Percentiles rank a stretch among this genome's conserved stretches.
Evolutionary conservation across 2,888 invertebrate species (phyloP).

Genomic region (Mesoligia furuncula): DNA sequence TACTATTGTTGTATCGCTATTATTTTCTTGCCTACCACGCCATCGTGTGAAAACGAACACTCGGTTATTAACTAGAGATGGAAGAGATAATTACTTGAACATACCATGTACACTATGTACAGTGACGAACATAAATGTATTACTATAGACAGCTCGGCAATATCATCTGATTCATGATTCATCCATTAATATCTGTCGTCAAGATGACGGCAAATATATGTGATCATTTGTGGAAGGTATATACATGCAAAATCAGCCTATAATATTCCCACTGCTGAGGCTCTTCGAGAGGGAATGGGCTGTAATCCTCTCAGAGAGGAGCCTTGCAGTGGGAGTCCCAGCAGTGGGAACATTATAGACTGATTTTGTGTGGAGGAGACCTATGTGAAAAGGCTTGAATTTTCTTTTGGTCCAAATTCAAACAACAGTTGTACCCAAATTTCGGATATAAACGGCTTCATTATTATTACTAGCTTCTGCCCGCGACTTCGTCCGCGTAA

Average conservation of each 20-base stretch:
- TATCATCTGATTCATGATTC: not conserved
- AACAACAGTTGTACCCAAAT: not conserved
- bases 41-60: slow-evolving; percentile 28
- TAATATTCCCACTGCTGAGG: not conserved
- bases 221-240: not conserved
- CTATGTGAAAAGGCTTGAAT: too few relatives aligned
- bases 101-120: not conserved
- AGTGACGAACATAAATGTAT: not conserved
- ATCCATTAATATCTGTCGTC: not conserved
- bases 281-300: not conserved
- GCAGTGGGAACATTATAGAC: too few relatives aligned
- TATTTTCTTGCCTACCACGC: not conserved
- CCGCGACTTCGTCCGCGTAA: too few relatives aligned
- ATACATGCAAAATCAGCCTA: not conserved
- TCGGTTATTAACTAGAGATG: not conserved
- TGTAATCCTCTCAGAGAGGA: not conserved
- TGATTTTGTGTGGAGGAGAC: too few relatives aligned
- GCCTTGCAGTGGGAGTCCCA: too few relatives aligned
- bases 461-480: not conserved
- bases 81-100: slow-evolving; percentile 30
- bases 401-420: not conserved
- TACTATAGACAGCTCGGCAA: not conserved
- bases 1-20: not conserved
- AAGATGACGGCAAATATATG: not conserved
- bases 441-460: not conserved